These are phyloP conservation scores for Ectemnius continuus DNA, from an alignment of 2,888 invertebrate genomes.

Conservation along the genomic window DNA sequence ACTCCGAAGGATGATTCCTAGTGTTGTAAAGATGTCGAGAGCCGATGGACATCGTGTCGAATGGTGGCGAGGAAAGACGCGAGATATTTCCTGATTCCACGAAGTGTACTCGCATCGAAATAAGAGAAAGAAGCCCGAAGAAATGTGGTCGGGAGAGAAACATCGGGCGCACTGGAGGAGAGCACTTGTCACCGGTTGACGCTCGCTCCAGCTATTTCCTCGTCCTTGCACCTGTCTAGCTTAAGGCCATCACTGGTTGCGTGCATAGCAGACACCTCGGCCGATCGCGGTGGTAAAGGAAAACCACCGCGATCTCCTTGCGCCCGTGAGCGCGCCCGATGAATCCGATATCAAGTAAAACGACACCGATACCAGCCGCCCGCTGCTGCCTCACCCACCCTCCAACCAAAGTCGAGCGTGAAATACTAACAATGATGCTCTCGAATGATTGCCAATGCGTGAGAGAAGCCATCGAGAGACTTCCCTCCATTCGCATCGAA, in stretches of 20 bases:
- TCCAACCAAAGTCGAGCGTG: conserved; percentile 18
- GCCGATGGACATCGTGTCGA: conserved; percentile 26
- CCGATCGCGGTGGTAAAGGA: conserved; percentile 7
- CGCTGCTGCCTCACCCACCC: conserved; percentile 7
- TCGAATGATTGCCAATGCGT: background rate
- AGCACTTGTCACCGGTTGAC: conserved; percentile 44
- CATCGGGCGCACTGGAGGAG: conserved; percentile 7
- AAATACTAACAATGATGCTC: conserved; percentile 13
- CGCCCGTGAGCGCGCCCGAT: conserved; percentile 14
- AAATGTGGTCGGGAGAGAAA: conserved; percentile 10
- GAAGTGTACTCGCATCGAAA: background rate
- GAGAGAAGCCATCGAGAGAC: conserved; percentile 8
- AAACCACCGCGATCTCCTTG: conserved; percentile 31
- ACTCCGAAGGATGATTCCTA: conserved; percentile 2
- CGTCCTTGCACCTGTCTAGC: conserved; percentile 50
- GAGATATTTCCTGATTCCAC: conserved; percentile 6
- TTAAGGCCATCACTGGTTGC: conserved; percentile 43
- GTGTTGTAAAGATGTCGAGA: conserved; percentile 6
- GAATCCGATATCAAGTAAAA: conserved; percentile 35
- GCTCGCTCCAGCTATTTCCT: conserved; percentile 50
- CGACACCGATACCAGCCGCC: conserved; percentile 16
- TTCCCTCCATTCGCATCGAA: conserved; percentile 1
- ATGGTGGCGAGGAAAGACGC: conserved; percentile 2
- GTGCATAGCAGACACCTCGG: no score
- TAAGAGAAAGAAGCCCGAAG: conserved; percentile 1